Evolutionary conservation across 2,888 invertebrate species (phyloP), one percentile per base, ranked within the genome.

Genomic region (Acanthosepion esculentum): DNA sequence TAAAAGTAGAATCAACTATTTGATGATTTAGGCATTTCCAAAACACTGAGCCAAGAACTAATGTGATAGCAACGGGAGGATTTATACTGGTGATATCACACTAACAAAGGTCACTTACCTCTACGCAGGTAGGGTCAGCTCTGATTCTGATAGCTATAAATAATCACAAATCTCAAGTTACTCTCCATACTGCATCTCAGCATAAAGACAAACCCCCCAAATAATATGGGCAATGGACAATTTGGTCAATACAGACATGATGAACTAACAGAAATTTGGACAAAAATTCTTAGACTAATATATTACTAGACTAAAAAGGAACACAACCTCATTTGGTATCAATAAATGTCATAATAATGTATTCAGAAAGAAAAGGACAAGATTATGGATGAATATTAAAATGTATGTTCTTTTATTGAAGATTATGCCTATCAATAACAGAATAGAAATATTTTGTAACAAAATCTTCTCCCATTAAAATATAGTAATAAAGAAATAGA

Each of bases 101-200:
- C 78, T 78, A 33, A 78, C 78, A 78, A 78, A 78, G n/a, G 78
- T 78, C n/a, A 78, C 78, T 78, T 78, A 78, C 78, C 78, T 78
- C 78, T 78, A 78, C 78, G 1, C n/a, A 33, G 78, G n/a, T 78
- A n/a, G 78, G 78, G 78, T 78, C 78, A 78, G 78, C 78, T 78
- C 23, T 78, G 78, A 78, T 78, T 78, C 78, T 78, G 78, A 78
- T 33, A 78, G 78, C 78, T 78, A 78, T 78, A 78, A 78, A 78
- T 78, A 78, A 78, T 78, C 78, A 78, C 78, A 78, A 78, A 78
- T 78, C n/a, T 78, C 78, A 78, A 78, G 78, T 78, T 78, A 78
- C 15, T 59, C 78, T 78, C 78, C n/a, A n/a, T 33, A 78, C 78
- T 78, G n/a, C 78, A 10, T 78, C n/a, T n/a, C 78, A 78, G 33